phyloP scores from a whole-genome alignment of 2,888 invertebrate genomes.

The Drosophila melanosoma region DNA sequence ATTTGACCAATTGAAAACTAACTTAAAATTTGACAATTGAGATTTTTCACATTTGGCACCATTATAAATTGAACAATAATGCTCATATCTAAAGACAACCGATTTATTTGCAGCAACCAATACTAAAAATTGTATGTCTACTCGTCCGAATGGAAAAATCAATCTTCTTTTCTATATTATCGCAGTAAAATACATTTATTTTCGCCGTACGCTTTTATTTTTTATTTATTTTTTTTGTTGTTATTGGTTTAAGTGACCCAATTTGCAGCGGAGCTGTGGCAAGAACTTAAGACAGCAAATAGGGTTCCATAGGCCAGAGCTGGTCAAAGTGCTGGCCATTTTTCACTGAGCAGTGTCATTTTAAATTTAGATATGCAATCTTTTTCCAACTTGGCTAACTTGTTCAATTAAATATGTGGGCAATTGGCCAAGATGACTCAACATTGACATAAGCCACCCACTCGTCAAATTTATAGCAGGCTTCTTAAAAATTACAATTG shows the following conservation, averaged over 20 bases:
- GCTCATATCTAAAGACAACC: not conserved
- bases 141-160: not conserved
- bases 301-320: not conserved
- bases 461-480: constrained; percentile 43
- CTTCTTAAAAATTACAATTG: constrained; percentile 24
- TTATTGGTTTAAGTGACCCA: not conserved
- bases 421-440: not conserved
- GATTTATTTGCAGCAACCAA: not conserved
- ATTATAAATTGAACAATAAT: not conserved
- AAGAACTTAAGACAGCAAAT: not conserved
- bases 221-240: no score
- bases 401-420: not conserved
- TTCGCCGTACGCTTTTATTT: not conserved
- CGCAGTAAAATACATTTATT: not conserved
- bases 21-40: not conserved
- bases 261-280: not conserved
- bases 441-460: constrained; percentile 5
- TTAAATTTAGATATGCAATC: not conserved
- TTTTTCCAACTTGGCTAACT: not conserved
- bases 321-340: not conserved
- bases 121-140: not conserved
- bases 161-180: not conserved
- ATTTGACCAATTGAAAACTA: not conserved
- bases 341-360: not conserved
- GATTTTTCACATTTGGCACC: not conserved